A percentile compares a stretch with the other conserved stretches of the same genome.
These are phyloP conservation scores for Pristionchus japonicus DNA, from an alignment of 2,888 invertebrate genomes.

Conservation along the genomic window DNA sequence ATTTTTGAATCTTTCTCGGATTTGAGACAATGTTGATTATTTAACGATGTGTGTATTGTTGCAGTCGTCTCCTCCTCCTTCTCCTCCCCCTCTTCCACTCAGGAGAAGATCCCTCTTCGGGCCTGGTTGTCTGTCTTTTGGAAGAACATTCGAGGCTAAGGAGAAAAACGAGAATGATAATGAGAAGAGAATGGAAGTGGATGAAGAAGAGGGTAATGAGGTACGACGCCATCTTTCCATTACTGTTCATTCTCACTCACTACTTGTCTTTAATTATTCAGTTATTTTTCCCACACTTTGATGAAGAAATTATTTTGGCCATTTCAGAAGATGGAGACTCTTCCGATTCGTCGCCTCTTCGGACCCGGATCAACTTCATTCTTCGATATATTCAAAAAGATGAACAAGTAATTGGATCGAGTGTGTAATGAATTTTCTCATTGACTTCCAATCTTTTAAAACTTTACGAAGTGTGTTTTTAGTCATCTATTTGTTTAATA, in stretches of 20 bases:
- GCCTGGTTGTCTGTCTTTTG: neutral
- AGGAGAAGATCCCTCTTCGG: neutral
- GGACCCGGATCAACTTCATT: neutral
- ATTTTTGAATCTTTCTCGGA: neutral
- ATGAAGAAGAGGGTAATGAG: neutral
- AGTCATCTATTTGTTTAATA: neutral
- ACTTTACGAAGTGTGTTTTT: neutral
- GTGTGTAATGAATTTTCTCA: neutral
- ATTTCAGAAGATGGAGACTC: neutral
- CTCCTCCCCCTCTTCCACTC: neutral
- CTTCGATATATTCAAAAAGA: neutral
- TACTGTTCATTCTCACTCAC: neutral
- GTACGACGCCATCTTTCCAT: neutral
- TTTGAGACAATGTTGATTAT: neutral
- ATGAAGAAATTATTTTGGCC: neutral
- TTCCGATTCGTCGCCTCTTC: neutral
- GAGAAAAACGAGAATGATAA: neutral
- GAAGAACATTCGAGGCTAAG: neutral
- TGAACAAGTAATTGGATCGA: neutral
- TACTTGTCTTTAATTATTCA: neutral
- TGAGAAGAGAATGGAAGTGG: neutral
- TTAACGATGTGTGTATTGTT: neutral
- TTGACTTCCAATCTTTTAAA: neutral
- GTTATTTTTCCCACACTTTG: neutral
- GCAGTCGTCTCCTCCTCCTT: neutral